Evolutionary conservation across 2,797 vertebrate species (phyloP).

Genomic region (Zonotrichia albicollis): DNA sequence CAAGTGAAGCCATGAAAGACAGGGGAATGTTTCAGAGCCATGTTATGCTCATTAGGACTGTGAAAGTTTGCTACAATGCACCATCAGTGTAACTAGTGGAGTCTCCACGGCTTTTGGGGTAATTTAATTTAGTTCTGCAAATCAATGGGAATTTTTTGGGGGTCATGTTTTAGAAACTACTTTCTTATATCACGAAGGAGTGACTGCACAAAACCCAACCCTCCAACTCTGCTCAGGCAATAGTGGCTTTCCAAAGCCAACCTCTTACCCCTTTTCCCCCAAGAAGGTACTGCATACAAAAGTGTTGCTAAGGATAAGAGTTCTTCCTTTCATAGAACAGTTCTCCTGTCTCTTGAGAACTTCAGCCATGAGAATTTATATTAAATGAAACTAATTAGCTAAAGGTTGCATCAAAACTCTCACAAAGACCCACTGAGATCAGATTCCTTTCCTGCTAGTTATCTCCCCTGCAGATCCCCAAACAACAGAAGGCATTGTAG

Average conservation of each 20-base stretch:
- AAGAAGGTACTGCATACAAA: background rate
- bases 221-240: background rate
- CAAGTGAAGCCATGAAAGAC: background rate
- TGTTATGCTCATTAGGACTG: background rate
- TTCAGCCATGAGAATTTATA: constrained; percentile 58
- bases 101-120: background rate
- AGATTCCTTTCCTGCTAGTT: constrained; percentile 62
- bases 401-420: constrained; percentile 71
- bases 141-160: background rate
- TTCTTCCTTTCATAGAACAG: constrained; percentile 53
- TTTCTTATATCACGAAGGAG: background rate
- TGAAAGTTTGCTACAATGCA: background rate
- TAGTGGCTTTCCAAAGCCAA: background rate
- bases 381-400: constrained; percentile 72
- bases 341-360: constrained; percentile 49
- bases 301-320: constrained; percentile 35
- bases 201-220: background rate
- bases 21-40: fast-evolving
- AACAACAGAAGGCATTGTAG: constrained; percentile 58
- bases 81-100: background rate
- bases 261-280: constrained; percentile 24
- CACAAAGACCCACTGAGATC: constrained; percentile 57
- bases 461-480: constrained; percentile 44
- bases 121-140: background rate
- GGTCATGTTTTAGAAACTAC: background rate